These are phyloP conservation scores for Trinorchestia longiramus DNA, from an alignment of 1,140 invertebrate genomes.

Conservation along the genomic window DNA sequence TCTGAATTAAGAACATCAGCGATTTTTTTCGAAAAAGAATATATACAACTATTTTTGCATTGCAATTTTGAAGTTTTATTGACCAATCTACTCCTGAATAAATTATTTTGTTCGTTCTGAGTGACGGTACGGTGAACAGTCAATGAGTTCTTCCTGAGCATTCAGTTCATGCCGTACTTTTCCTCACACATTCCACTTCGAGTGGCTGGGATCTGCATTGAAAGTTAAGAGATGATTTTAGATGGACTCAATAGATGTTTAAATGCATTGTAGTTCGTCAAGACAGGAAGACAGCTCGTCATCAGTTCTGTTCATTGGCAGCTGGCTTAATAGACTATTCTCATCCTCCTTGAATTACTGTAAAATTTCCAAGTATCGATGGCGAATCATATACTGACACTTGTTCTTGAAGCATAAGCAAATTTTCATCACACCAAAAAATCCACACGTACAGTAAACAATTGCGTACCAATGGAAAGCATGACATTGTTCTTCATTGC, in stretches of 20 bases:
- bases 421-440: neutral
- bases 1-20: no score
- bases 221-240: neutral
- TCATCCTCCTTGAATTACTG: neutral
- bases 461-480: neutral
- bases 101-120: no score
- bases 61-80: no score
- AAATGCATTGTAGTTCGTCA: neutral
- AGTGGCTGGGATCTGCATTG: neutral
- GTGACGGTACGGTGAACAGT: no score
- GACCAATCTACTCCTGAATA: no score
- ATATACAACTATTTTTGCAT: no score
- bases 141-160: neutral
- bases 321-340: neutral
- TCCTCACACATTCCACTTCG: neutral
- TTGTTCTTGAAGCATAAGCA: neutral
- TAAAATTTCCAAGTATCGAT: neutral
- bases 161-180: neutral
- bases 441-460: neutral
- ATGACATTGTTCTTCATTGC: neutral
- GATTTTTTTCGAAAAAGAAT: no score
- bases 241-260: neutral
- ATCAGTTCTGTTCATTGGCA: neutral
- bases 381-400: neutral
- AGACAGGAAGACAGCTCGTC: neutral